These are phyloP conservation scores for Palythoa caribaeorum DNA, from an alignment of 92 coral and sea anemone species.

Conservation along the genomic window DNA sequence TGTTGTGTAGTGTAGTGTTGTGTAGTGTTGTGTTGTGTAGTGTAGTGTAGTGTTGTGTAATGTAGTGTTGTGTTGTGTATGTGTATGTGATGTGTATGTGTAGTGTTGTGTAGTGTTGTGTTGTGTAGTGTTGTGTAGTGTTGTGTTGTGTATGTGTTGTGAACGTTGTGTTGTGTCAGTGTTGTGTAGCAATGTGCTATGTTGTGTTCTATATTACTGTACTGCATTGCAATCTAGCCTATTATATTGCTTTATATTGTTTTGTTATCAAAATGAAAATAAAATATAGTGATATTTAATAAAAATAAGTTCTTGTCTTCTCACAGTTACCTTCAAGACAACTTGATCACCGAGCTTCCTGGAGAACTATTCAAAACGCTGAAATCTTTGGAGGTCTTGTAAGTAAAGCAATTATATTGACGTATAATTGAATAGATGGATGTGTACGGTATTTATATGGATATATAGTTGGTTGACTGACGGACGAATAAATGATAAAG, in stretches of 20 bases:
- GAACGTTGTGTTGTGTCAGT: neutral
- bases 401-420: neutral
- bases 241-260: no score
- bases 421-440: neutral
- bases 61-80: neutral
- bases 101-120: neutral
- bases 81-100: neutral
- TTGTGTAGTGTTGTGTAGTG: neutral
- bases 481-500: neutral
- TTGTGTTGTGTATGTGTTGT: neutral
- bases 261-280: no score
- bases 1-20: no score
- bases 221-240: neutral
- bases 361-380: slow-evolving; percentile 11
- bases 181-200: neutral
- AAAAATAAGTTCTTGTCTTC: neutral
- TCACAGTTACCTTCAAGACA: slow-evolving; percentile 4
- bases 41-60: no score
- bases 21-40: no score
- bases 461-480: neutral
- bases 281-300: no score
- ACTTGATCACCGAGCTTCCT: slow-evolving; percentile 14
- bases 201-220: neutral
- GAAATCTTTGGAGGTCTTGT: slow-evolving; percentile 30
- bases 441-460: no score